Evolutionary conservation across 2,113 vertebrate genomes (phyloP).

Genomic region (Edolisoma coerulescens): DNA sequence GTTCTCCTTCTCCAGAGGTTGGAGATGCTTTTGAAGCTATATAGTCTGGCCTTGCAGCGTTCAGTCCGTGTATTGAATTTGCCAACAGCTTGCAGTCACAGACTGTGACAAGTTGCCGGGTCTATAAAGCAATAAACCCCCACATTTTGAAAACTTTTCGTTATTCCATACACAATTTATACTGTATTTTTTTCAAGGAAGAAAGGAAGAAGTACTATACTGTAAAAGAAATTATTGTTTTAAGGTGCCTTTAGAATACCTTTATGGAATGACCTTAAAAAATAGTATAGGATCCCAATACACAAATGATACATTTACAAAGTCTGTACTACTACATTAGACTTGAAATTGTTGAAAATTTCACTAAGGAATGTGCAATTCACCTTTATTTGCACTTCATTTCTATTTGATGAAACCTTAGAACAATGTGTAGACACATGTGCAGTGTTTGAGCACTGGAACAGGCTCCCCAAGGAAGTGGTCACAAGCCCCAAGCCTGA

Average conservation of each 20-base stretch:
- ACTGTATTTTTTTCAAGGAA: not conserved
- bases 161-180: not conserved
- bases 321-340: not conserved
- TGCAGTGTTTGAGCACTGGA: not conserved
- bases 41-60: slow-evolving; percentile 92
- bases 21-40: slow-evolving; percentile 94
- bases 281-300: not conserved
- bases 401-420: not conserved
- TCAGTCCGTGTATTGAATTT: slow-evolving; percentile 90
- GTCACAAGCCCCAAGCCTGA: not conserved
- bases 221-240: not conserved
- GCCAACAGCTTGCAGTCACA: slow-evolving; percentile 96
- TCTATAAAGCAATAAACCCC: slow-evolving; percentile 71
- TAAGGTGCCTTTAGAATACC: not conserved
- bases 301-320: not conserved
- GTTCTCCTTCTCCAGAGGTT: slow-evolving; percentile 86
- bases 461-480: not conserved
- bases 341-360: not conserved
- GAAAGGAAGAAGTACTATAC: not conserved
- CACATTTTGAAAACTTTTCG: not conserved
- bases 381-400: not conserved
- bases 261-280: not conserved
- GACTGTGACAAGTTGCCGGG: slow-evolving; percentile 91
- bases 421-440: not conserved
- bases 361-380: not conserved